Evolutionary conservation across 2,113 vertebrate species (phyloP).

Genomic region (Deroptyus accipitrinus): DNA sequence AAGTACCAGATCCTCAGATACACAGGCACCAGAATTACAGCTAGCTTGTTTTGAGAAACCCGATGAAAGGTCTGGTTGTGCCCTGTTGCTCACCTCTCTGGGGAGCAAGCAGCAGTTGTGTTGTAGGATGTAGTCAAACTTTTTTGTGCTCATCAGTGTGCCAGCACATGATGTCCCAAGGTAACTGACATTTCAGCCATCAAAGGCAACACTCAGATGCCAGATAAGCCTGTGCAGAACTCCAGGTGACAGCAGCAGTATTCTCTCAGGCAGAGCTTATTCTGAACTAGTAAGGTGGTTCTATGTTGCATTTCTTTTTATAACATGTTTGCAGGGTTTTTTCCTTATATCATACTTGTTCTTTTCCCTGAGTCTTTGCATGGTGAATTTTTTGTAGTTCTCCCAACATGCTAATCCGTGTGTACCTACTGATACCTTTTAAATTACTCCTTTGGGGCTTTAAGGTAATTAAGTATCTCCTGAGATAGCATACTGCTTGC

Average conservation of each 20-base stretch:
- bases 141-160: background rate
- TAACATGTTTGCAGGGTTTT: background rate
- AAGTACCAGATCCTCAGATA: background rate
- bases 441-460: background rate
- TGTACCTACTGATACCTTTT: background rate
- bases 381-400: background rate
- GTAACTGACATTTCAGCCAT: background rate
- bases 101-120: background rate
- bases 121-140: background rate
- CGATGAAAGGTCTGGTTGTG: background rate
- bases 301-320: background rate
- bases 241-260: background rate
- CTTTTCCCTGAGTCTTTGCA: background rate
- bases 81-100: background rate
- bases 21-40: background rate
- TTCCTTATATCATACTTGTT: background rate
- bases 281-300: background rate
- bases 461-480: background rate
- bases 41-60: background rate
- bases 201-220: background rate
- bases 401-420: background rate
- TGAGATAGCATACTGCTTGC: background rate
- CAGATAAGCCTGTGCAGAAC: background rate
- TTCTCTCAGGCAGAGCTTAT: background rate
- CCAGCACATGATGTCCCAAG: fast-evolving